Evolutionary conservation across 2,113 vertebrate species (phyloP).

Genomic region (Psittacula cyanocephala): DNA sequence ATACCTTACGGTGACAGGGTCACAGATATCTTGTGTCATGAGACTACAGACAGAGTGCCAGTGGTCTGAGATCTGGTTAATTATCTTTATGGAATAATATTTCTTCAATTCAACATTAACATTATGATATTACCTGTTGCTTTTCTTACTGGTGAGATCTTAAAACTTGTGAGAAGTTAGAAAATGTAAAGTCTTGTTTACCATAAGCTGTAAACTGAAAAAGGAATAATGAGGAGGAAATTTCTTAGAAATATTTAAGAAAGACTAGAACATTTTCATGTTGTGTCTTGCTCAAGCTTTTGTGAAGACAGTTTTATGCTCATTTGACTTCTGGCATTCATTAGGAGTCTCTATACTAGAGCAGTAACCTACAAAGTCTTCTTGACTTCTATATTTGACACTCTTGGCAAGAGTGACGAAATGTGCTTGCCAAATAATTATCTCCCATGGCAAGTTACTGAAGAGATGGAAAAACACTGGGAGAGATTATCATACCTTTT

Average conservation of each 20-base stretch:
- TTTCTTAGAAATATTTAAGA: conserved; percentile 3
- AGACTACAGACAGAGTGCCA: background rate
- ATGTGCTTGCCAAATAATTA: conserved; percentile 59
- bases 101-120: background rate
- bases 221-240: background rate
- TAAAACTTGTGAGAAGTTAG: background rate
- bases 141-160: background rate
- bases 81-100: background rate
- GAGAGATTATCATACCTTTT: conserved; percentile 34
- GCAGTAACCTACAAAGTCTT: conserved; percentile 32
- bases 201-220: background rate
- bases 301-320: conserved; percentile 36
- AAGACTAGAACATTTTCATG: conserved; percentile 19
- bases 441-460: conserved; percentile 30
- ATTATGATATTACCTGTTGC: background rate
- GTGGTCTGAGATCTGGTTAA: background rate
- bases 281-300: conserved; percentile 38
- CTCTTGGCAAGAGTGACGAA: conserved; percentile 48
- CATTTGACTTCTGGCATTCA: conserved; percentile 61
- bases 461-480: conserved; percentile 63
- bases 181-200: background rate
- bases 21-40: background rate
- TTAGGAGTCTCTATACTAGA: background rate
- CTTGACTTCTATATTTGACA: conserved; percentile 57
- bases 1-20: background rate